Base-by-base conservation (phyloP, 1,140 invertebrate species). In the Bombus pascuorum region DNA sequence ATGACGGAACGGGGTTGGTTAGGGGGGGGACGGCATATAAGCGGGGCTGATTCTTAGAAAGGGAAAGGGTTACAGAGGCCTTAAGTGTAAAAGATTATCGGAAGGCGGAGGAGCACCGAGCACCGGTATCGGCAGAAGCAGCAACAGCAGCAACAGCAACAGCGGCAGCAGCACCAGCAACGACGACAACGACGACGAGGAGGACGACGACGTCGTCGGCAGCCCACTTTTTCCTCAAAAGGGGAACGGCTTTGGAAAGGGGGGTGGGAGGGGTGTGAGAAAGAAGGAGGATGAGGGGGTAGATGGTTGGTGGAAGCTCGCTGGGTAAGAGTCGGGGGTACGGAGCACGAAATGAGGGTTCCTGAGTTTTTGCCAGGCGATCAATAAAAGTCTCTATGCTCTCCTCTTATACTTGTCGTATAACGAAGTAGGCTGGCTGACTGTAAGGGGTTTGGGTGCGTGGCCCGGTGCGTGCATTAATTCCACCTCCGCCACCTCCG, bases 311-410 rank as follows among this genome's bases (percentile, higher is more conserved):
- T 87, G 77, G 89, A 85, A 72, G 83, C 71, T 90, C 66, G 87
- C 47, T 53, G 85, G 89, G 87, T 87, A 87, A 91, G 88, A 89
- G 94, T 91, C 75, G 93, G 92, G 93, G 92, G 93, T 87, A 93
- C 93, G 91, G 90, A 92, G 93, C 91, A 94, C 93, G 91, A 94
- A 94, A 94, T 94, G 93, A 94, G 93, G 94, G 94, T 94, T 94
- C 92, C 94, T 94, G 93, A 95, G 94, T 95, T 95, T 95, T 95
- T 95, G 94, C 94, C 93, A 94, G 93, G 90, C 95, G 95, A 95
- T 95, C 95, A 95, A 95, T 95, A 95, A 95, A 95, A 95, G 93
- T 95, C 94, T 95, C 95, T 93, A 93, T 94, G 93, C 94, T 94
- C 89, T 92, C 92, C 92, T 94, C 93, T 93, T 93, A 93, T 93